phyloP scores from a whole-genome alignment of 2,888 invertebrate genomes.

The Netelia melanura region DNA sequence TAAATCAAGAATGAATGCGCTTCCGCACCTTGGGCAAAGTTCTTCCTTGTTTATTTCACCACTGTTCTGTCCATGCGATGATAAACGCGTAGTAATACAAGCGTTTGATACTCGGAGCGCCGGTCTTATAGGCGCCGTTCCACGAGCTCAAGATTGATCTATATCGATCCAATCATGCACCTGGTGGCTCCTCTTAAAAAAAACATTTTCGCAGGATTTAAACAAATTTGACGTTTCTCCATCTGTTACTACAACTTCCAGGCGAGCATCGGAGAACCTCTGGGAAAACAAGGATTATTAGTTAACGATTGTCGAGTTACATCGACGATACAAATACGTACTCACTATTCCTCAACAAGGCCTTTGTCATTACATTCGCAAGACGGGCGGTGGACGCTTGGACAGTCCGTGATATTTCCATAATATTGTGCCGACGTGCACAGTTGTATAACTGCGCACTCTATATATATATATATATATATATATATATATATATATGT shows the following conservation, averaged over 20 bases:
- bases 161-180: neutral
- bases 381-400: conserved; percentile 19
- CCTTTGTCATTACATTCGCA: conserved; percentile 70
- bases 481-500: neutral
- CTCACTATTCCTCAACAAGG: conserved; percentile 64
- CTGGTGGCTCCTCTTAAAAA: neutral
- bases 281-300: conserved; percentile 72
- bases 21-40: conserved; percentile 52
- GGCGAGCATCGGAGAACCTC: conserved; percentile 18
- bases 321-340: conserved; percentile 76
- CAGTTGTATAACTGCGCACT: conserved; percentile 2
- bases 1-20: conserved; percentile 60
- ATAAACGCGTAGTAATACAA: conserved; percentile 62
- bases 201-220: neutral
- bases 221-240: neutral
- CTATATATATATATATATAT: neutral
- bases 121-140: conserved; percentile 49
- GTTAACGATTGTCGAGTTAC: conserved; percentile 71
- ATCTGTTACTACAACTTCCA: neutral
- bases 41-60: conserved; percentile 67
- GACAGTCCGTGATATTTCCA: conserved; percentile 64
- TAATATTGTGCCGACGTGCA: conserved; percentile 63
- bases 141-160: conserved; percentile 36
- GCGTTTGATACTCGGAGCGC: conserved; percentile 9
- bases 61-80: conserved; percentile 62